phyloP scores from a whole-genome alignment of 2,113 vertebrate species.

The Illadopsis cleaveri region DNA sequence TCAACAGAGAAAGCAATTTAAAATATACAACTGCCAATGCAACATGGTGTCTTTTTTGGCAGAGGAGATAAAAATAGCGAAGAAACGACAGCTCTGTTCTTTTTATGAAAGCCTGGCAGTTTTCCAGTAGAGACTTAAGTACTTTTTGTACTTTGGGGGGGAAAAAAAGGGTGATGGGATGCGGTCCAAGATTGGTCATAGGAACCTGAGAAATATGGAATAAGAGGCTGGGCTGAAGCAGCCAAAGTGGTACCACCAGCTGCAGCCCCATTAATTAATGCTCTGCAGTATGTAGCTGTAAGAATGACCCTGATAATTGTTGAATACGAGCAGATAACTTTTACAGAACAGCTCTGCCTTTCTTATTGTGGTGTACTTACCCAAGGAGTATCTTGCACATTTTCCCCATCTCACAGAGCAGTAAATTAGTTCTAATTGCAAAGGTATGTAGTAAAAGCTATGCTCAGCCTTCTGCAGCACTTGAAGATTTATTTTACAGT shows the following conservation, averaged over 20 bases:
- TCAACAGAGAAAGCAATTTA: background rate
- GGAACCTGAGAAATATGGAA: constrained; percentile 76
- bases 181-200: constrained; percentile 80
- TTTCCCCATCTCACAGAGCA: constrained; percentile 68
- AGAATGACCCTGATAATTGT: constrained; percentile 80
- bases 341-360: constrained; percentile 66
- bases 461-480: constrained; percentile 66
- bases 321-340: constrained; percentile 80
- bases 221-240: constrained; percentile 67
- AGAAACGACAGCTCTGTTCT: constrained; percentile 73
- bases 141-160: constrained; percentile 76
- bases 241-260: constrained; percentile 90
- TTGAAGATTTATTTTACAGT: constrained; percentile 73
- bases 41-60: constrained; percentile 67
- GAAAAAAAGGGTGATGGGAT: constrained; percentile 69
- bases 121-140: constrained; percentile 76
- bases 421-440: constrained; percentile 84
- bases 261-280: constrained; percentile 86
- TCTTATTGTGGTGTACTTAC: constrained; percentile 70
- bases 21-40: constrained; percentile 52
- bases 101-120: constrained; percentile 74
- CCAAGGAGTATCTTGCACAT: constrained; percentile 74
- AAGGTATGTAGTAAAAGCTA: constrained; percentile 73
- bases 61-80: constrained; percentile 74
- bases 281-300: constrained; percentile 74